Conservation (phyloP, 2,888 invertebrate species). For the Sthenelais limicola region DNA sequence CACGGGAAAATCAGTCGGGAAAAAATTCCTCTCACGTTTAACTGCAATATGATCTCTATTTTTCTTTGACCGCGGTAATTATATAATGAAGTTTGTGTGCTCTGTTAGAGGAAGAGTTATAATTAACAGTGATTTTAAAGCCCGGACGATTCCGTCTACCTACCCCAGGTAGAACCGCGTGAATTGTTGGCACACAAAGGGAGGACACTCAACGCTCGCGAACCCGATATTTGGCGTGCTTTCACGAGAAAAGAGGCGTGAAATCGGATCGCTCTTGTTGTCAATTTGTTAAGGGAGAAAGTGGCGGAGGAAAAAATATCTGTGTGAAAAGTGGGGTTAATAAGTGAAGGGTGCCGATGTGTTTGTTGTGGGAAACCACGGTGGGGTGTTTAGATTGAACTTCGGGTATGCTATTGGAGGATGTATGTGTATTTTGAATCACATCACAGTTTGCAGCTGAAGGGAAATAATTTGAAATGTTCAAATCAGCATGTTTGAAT, state of each 20-base stretch:
- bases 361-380: background rate
- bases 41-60: slow-evolving; percentile 34
- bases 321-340: slow-evolving; percentile 1
- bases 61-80: slow-evolving; percentile 27
- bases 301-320: background rate
- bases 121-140: slow-evolving; percentile 33
- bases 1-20: background rate
- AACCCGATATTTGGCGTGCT: slow-evolving; percentile 8
- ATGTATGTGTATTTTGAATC: background rate
- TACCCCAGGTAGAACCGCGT: slow-evolving; percentile 6
- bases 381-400: too few species aligned
- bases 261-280: slow-evolving; percentile 15
- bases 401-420: too few species aligned
- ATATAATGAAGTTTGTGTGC: background rate
- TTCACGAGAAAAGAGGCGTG: slow-evolving; percentile 5
- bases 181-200: slow-evolving; percentile 24
- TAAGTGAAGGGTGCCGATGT: background rate
- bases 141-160: background rate
- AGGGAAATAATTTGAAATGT: too few species aligned
- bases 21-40: slow-evolving; percentile 25
- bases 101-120: slow-evolving; percentile 15
- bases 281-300: background rate
- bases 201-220: slow-evolving; percentile 15
- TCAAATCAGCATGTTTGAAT: too few species aligned
- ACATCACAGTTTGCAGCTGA: background rate